Evolutionary conservation across 2,113 vertebrate species (phyloP).

Genomic region (Mirounga angustirostris): DNA sequence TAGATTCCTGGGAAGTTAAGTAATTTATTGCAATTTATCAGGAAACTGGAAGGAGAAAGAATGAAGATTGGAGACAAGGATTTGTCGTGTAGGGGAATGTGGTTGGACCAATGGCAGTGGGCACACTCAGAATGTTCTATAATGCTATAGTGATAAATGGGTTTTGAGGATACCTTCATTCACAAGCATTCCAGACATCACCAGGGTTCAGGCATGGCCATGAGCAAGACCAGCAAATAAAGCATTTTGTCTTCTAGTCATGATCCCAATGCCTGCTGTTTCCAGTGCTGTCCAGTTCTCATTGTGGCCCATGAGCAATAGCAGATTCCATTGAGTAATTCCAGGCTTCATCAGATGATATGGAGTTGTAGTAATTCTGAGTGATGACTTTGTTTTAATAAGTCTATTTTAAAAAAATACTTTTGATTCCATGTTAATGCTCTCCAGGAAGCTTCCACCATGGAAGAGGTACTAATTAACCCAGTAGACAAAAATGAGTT

Average conservation of each 20-base stretch:
- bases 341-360: conserved; percentile 80
- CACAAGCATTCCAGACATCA: conserved; percentile 82
- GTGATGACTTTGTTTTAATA: conserved; percentile 87
- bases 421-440: not conserved
- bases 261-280: conserved; percentile 41
- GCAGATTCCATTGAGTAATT: conserved; percentile 65
- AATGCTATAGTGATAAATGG: conserved; percentile 82
- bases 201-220: conserved; percentile 81
- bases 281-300: conserved; percentile 9
- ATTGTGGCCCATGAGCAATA: conserved; percentile 69
- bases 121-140: conserved; percentile 75
- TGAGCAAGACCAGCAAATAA: conserved; percentile 77
- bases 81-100: not conserved
- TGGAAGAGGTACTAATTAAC: not conserved
- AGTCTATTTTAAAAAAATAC: conserved; percentile 85
- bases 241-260: conserved; percentile 56
- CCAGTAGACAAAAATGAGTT: not conserved
- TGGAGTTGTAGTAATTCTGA: conserved; percentile 81
- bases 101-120: not conserved
- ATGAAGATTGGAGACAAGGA: not conserved
- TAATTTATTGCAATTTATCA: not conserved
- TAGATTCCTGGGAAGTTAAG: not conserved
- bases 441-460: not conserved
- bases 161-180: conserved; percentile 83
- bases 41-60: not conserved